Evolutionary conservation across 2,113 vertebrate species (phyloP).

Genomic region (Sinocyclocheilus anophthalmus): DNA sequence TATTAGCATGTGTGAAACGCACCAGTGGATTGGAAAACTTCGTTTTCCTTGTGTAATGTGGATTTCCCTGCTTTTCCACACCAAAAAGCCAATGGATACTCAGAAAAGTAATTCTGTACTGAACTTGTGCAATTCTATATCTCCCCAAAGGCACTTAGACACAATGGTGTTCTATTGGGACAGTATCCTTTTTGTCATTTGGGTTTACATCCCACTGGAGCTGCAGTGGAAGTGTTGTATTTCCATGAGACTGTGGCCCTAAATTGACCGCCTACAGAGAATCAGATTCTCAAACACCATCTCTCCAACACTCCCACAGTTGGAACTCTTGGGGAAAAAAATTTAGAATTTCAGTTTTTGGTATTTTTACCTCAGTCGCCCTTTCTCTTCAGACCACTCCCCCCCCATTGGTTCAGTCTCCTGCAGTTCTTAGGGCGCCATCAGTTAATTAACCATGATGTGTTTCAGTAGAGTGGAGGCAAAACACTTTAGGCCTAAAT

Average conservation of each 20-base stretch:
- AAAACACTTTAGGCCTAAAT: slow-evolving; percentile 53
- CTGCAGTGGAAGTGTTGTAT: slow-evolving; percentile 58
- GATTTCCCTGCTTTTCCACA: slow-evolving; percentile 40
- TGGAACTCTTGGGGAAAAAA: slow-evolving; percentile 30
- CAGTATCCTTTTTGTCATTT: slow-evolving; percentile 71
- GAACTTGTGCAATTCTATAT: slow-evolving; percentile 70
- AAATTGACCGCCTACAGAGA: slow-evolving; percentile 42
- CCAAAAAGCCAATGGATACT: slow-evolving; percentile 43
- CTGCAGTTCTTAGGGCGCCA: slow-evolving; percentile 46
- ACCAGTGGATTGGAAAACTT: slow-evolving; percentile 20
- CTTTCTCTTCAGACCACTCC: slow-evolving; percentile 47
- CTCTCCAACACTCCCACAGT: slow-evolving; percentile 6
- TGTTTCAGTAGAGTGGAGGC: slow-evolving; percentile 57
- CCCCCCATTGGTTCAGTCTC: slow-evolving; percentile 50
- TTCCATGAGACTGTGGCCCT: slow-evolving; percentile 46
- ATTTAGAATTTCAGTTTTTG: neutral
- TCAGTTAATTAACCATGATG: slow-evolving; percentile 62
- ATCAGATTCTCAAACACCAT: slow-evolving; percentile 3
- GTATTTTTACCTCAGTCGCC: neutral
- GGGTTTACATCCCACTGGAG: slow-evolving; percentile 53
- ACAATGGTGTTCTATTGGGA: slow-evolving; percentile 72
- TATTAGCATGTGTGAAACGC: neutral
- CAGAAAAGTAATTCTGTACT: slow-evolving; percentile 50
- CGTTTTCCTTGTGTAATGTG: slow-evolving; percentile 22
- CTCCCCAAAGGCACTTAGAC: slow-evolving; percentile 62